These are phyloP conservation scores for Epinephelus coioides DNA, from an alignment of 2,797 vertebrate species.

Conservation along the genomic window DNA sequence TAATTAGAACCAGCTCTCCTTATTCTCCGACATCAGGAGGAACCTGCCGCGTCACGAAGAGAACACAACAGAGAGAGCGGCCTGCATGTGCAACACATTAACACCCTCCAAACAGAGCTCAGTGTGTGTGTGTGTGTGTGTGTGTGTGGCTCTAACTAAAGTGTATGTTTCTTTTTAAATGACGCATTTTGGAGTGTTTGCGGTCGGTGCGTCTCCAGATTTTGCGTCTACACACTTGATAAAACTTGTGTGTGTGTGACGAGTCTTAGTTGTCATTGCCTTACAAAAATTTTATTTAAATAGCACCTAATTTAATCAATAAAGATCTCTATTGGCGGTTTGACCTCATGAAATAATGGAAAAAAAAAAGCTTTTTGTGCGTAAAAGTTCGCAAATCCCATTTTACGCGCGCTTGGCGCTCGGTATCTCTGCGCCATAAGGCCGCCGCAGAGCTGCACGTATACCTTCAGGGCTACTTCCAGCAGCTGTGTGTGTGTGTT, in stretches of 20 bases:
- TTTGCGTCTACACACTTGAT: not conserved
- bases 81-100: conserved; percentile 83
- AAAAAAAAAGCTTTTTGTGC: not conserved
- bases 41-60: conserved; percentile 50
- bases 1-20: conserved; percentile 76
- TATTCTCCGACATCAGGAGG: conserved; percentile 44
- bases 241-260: not conserved
- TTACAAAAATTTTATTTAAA: not conserved
- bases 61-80: conserved; percentile 33
- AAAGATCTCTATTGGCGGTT: not conserved
- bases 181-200: not conserved
- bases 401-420: conserved; percentile 19
- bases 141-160: not conserved
- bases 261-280: not conserved
- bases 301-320: not conserved
- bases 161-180: not conserved
- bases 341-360: not conserved
- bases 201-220: not conserved
- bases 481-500: not conserved
- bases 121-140: conserved; percentile 30
- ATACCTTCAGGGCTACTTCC: not conserved
- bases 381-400: not conserved
- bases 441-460: not conserved
- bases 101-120: conserved; percentile 68
- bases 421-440: not conserved